phyloP scores from a whole-genome alignment of 2,888 invertebrate species.

The Drosophila atripex region DNA sequence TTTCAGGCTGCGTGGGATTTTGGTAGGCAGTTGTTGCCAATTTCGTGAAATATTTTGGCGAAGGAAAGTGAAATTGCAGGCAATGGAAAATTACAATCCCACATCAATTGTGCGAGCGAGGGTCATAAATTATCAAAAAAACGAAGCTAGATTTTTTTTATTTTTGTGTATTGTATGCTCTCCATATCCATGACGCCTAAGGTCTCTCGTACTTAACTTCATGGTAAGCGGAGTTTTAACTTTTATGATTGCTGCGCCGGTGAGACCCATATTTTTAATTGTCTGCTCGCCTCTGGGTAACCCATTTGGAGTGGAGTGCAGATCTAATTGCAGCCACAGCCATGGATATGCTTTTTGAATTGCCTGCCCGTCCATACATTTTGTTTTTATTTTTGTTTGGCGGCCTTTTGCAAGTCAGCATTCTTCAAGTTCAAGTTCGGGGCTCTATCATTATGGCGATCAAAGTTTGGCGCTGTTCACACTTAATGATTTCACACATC shows the following conservation, averaged over 20 bases:
- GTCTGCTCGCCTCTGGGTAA: slow-evolving; percentile 46
- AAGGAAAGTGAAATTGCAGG: slow-evolving; percentile 49
- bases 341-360: slow-evolving; percentile 38
- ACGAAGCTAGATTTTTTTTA: not conserved
- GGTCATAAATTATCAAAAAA: slow-evolving; percentile 23
- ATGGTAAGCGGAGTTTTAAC: slow-evolving; percentile 71
- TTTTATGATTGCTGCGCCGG: slow-evolving; percentile 40
- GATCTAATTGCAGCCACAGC: slow-evolving; percentile 65
- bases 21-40: slow-evolving; percentile 36
- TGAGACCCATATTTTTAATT: slow-evolving; percentile 66
- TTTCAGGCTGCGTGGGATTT: slow-evolving; percentile 56
- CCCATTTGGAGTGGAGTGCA: slow-evolving; percentile 53
- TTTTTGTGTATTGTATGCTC: not conserved
- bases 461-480: slow-evolving; percentile 70
- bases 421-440: slow-evolving; percentile 76
- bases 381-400: slow-evolving; percentile 34
- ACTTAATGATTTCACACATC: slow-evolving; percentile 65
- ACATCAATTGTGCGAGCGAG: slow-evolving; percentile 26
- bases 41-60: slow-evolving; percentile 31
- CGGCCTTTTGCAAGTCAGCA: slow-evolving; percentile 46
- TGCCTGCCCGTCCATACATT: slow-evolving; percentile 20
- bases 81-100: slow-evolving; percentile 31
- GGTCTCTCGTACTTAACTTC: slow-evolving; percentile 61
- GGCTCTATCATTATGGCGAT: slow-evolving; percentile 61
- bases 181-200: slow-evolving; percentile 43